Evolutionary conservation across 2,797 vertebrate genomes (phyloP).

Genomic region (Gila robusta): DNA sequence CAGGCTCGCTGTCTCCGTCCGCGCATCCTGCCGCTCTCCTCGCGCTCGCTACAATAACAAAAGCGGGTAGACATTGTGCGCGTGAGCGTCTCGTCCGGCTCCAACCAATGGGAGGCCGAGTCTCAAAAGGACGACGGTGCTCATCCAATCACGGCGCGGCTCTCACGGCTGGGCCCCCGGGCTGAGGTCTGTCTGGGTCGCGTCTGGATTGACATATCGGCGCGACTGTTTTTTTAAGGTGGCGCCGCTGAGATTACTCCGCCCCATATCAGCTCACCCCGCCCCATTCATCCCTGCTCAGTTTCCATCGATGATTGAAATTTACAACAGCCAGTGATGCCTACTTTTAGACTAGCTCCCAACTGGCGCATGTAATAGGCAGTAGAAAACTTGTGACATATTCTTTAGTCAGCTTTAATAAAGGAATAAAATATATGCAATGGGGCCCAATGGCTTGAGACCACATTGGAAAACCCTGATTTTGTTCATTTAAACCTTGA

Average conservation of each 20-base stretch:
- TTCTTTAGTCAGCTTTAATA: constrained; percentile 9
- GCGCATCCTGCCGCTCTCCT: constrained; percentile 67
- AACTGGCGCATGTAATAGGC: neutral
- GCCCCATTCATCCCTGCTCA: constrained; percentile 2
- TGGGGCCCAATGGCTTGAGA: neutral
- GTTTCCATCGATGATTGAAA: constrained; percentile 39
- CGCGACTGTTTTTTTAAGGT: constrained; percentile 81
- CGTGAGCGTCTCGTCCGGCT: constrained; percentile 71
- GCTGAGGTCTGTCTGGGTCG: constrained; percentile 74
- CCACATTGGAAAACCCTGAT: neutral
- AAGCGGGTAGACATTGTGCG: constrained; percentile 76
- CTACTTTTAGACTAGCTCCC: constrained; percentile 19
- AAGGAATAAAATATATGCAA: neutral
- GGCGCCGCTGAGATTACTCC: constrained; percentile 76
- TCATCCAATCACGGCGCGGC: constrained; percentile 65
- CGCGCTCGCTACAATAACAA: constrained; percentile 79
- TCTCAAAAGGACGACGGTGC: constrained; percentile 40
- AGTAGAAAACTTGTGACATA: neutral
- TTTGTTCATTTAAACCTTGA: neutral
- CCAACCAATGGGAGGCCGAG: constrained; percentile 70
- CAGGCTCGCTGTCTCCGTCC: constrained; percentile 69
- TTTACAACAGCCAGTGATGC: constrained; percentile 25
- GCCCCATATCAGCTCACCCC: constrained; percentile 33
- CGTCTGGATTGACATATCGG: constrained; percentile 74
- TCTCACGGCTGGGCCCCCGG: constrained; percentile 67